Evolutionary conservation across 2,797 vertebrate genomes (phyloP), one percentile per base, ranked within the genome.

Genomic region (Argyrosomus regius): DNA sequence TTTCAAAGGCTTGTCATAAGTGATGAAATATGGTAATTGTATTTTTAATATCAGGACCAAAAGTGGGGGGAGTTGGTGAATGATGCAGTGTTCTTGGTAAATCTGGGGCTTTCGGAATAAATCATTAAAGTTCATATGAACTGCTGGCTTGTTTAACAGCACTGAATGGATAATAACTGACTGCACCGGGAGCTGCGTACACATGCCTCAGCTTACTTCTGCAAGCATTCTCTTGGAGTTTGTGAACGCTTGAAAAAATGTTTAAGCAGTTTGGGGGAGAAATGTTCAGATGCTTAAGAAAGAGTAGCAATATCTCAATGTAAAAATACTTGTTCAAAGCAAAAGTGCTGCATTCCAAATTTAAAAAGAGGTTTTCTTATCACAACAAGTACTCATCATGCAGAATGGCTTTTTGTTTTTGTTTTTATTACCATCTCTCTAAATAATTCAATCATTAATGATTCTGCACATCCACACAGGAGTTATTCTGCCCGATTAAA

Each of bases 11-110:
- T 87, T 87, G 86, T 85, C 90, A 85, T 77, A 74, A 86, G 83
- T 86, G 77, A 92, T 92, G 77, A 92, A 92, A 91, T 92, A 92
- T 88, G 84, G 75, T 93, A 92, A 94, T 92, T 91, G 82, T 89
- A 75, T 89, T 90, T 88, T 92, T 86, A 87, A 92, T 90, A 90
- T 89, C 84, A 49, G 71, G 57, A 85, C 79, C 78, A 82, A 71
- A 87, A 39, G 35, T 39, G 35, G 35, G 80, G 65, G 72, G 57
- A 63, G 86, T 17, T 52, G 59, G 54, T 68, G 78, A 75, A 46
- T 64, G 71, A 82, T 63, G 81, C 74, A 5, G 76, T 11, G 6
- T 77, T 87, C 52, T 66, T 64, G 28, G 60, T 75, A 73, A 84
- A 84, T 83, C 65, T 65, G 43, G 46, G 61, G 65, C 71, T 76